Conservation (phyloP, 2,888 invertebrate species). For the Prosapia bicincta region DNA sequence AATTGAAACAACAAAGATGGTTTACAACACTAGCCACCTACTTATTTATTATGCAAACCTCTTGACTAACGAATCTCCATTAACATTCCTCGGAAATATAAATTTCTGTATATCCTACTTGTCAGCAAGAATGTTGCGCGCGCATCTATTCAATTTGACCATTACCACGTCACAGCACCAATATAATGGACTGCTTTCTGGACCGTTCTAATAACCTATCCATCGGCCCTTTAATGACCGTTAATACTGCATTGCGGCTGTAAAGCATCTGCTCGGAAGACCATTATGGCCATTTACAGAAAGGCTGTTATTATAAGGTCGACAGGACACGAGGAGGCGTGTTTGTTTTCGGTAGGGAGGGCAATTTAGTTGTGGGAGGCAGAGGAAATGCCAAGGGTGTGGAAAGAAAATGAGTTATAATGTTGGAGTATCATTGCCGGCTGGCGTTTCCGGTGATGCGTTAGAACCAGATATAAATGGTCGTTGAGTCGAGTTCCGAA, state of each 20-base stretch:
- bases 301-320: not conserved
- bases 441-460: not conserved
- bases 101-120: no score
- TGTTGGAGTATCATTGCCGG: not conserved
- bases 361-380: not conserved
- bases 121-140: no score
- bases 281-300: not conserved
- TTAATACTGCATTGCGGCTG: not conserved
- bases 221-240: not conserved
- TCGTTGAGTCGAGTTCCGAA: no score
- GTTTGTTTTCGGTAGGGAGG: not conserved
- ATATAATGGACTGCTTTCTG: not conserved
- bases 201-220: not conserved
- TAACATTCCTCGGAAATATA: no score
- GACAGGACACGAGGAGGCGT: not conserved
- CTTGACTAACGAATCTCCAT: no score
- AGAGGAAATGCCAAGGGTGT: not conserved
- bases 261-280: not conserved
- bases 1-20: no score
- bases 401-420: constrained; percentile 2
- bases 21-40: no score
- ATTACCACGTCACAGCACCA: not conserved
- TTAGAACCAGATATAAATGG: not conserved
- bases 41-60: no score
- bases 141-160: no score